These are phyloP conservation scores for Camptogramma bilineatum DNA, from an alignment of 2,888 invertebrate genomes.

Conservation along the genomic window DNA sequence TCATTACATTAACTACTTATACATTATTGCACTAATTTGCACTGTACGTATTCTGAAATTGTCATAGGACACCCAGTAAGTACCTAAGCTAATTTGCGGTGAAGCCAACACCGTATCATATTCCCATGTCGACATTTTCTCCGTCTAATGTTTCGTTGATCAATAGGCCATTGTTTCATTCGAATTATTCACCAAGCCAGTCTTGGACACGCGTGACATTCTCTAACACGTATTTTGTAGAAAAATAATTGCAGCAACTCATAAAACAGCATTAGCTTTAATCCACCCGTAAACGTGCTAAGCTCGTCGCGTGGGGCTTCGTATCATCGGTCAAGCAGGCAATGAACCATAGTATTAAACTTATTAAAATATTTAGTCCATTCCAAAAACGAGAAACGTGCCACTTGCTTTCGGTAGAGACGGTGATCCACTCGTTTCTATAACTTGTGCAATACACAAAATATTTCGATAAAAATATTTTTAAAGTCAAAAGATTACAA, in stretches of 20 bases:
- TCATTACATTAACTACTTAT: too few relatives aligned
- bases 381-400: not conserved
- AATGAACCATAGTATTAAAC: slow-evolving; percentile 27
- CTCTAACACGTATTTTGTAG: not conserved
- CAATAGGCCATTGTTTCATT: slow-evolving; percentile 7
- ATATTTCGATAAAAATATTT: not conserved
- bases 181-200: not conserved
- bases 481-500: not conserved
- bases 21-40: not conserved
- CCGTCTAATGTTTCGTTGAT: slow-evolving; percentile 2
- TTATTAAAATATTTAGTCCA: slow-evolving; percentile 19
- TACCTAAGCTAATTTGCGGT: slow-evolving; percentile 12
- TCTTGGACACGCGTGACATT: slow-evolving; percentile 2
- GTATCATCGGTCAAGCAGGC: slow-evolving; percentile 22
- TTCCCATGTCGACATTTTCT: slow-evolving; percentile 19
- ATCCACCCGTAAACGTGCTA: slow-evolving; percentile 12
- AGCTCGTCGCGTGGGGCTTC: slow-evolving; percentile 27
- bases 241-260: not conserved
- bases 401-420: slow-evolving; percentile 9
- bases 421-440: slow-evolving; percentile 8
- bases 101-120: slow-evolving; percentile 17
- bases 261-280: not conserved
- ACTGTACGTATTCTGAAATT: not conserved
- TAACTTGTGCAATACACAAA: not conserved
- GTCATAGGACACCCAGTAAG: not conserved